A percentile compares a stretch with the other conserved stretches of the same genome.
phyloP scores from a whole-genome alignment of 1,140 invertebrate species.

The Drosophila oshimai region DNA sequence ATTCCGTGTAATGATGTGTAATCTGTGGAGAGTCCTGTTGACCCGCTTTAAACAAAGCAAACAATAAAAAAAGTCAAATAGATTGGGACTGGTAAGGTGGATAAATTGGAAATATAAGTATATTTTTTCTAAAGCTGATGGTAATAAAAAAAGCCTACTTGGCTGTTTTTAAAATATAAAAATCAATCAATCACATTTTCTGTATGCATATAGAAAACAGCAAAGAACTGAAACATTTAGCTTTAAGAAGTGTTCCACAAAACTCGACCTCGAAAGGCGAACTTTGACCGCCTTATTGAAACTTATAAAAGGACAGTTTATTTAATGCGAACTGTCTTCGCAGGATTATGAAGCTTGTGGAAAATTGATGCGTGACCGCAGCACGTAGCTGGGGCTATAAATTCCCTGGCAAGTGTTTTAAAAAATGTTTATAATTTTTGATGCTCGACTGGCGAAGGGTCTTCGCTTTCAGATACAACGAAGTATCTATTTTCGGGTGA shows the following conservation, averaged over 20 bases:
- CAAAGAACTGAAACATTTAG: background rate
- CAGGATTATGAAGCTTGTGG: conserved; percentile 5
- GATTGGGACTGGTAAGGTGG: background rate
- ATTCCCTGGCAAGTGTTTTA: conserved; percentile 71
- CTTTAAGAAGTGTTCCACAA: background rate
- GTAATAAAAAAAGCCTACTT: too few species aligned
- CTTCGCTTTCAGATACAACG: conserved; percentile 9
- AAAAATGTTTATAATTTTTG: conserved; percentile 80
- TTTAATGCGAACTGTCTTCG: conserved; percentile 49
- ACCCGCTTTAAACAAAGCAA: conserved; percentile 20
- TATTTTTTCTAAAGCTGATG: too few species aligned
- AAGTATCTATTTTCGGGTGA: conserved; percentile 16
- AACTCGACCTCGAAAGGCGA: background rate
- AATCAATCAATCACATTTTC: too few species aligned
- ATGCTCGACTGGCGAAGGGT: conserved; percentile 20
- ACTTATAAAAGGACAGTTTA: conserved; percentile 54
- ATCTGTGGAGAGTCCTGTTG: conserved; percentile 45
- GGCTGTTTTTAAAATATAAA: too few species aligned
- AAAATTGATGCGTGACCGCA: conserved; percentile 72
- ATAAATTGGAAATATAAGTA: background rate
- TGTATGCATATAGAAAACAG: too few species aligned
- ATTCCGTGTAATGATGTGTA: conserved; percentile 68
- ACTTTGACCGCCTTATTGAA: conserved; percentile 34
- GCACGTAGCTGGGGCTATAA: conserved; percentile 69
- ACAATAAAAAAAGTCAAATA: background rate